phyloP scores from a whole-genome alignment of 1,140 invertebrate species.

The Atta texana region DNA sequence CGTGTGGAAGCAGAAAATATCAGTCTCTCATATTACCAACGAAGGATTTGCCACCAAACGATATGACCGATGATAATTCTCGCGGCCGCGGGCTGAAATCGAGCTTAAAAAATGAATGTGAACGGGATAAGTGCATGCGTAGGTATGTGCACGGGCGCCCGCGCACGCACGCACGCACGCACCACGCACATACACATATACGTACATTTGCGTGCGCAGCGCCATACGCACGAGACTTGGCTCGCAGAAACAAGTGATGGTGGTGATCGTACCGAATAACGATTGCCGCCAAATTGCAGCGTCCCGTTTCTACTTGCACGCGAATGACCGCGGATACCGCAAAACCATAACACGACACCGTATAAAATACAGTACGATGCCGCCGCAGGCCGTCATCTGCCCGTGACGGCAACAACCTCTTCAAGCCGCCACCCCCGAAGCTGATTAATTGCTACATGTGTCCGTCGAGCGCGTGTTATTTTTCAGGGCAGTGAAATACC shows the following conservation, averaged over 20 bases:
- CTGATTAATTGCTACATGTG: conserved; percentile 82
- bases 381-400: conserved; percentile 80
- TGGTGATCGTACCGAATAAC: conserved; percentile 57
- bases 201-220: not conserved
- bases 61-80: conserved; percentile 50
- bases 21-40: conserved; percentile 58
- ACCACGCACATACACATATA: no score
- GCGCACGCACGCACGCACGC: no score
- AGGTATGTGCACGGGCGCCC: not conserved
- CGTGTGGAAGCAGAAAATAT: conserved; percentile 45
- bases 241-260: not conserved
- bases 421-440: conserved; percentile 73
- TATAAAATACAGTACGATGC: conserved; percentile 82
- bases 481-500: conserved; percentile 68
- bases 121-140: not conserved
- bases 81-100: conserved; percentile 30
- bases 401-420: conserved; percentile 80
- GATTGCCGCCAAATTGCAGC: conserved; percentile 73
- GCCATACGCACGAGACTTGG: not conserved
- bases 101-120: conserved; percentile 44
- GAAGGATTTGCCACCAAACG: conserved; percentile 27
- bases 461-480: conserved; percentile 73
- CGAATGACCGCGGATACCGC: conserved; percentile 76
- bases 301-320: conserved; percentile 72
- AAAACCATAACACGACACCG: conserved; percentile 82